Percentiles rank a stretch among this genome's conserved stretches.
Conservation (phyloP, 2,888 invertebrate species). For the Crioceris asparagi region DNA sequence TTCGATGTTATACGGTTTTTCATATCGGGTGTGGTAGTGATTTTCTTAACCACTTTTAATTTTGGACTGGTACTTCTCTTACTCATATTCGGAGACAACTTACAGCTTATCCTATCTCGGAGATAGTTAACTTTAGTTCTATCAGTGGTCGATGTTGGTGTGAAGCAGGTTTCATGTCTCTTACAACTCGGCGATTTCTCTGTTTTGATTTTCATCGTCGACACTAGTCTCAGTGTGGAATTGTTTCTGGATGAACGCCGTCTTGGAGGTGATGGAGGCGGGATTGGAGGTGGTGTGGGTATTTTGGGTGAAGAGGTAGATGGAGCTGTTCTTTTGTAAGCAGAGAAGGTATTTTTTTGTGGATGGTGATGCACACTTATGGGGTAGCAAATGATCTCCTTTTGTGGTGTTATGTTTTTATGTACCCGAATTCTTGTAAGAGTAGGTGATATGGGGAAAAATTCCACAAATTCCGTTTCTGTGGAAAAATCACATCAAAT, state of each 20-base stretch:
- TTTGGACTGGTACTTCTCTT: conserved; percentile 26
- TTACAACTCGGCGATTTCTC: conserved; percentile 30
- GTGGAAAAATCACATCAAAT: conserved; percentile 32
- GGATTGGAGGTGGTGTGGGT: conserved; percentile 25
- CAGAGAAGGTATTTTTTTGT: conserved; percentile 44
- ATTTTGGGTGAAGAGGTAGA: conserved; percentile 41
- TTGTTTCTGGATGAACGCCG: conserved; percentile 66
- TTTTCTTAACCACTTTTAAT: conserved; percentile 28
- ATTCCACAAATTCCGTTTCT: conserved; percentile 71
- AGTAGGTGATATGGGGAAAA: conserved; percentile 71
- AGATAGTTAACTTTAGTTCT: conserved; percentile 49
- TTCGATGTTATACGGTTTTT: conserved; percentile 34
- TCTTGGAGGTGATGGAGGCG: conserved; percentile 63
- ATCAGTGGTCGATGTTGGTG: conserved; percentile 30
- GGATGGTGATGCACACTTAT: conserved; percentile 37
- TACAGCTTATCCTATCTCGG: conserved; percentile 51
- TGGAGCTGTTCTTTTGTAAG: conserved; percentile 50
- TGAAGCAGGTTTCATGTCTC: conserved; percentile 44
- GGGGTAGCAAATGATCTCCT: conserved; percentile 54
- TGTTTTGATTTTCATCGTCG: conserved; percentile 39
- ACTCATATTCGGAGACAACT: conserved; percentile 36
- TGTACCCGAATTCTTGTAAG: conserved; percentile 70
- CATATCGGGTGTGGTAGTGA: conserved; percentile 30
- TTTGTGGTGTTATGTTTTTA: conserved; percentile 41
- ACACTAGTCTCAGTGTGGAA: conserved; percentile 54